Evolutionary conservation across 2,888 invertebrate species (phyloP), one percentile per base, ranked within the genome.

Genomic region (Polyommatus icarus): DNA sequence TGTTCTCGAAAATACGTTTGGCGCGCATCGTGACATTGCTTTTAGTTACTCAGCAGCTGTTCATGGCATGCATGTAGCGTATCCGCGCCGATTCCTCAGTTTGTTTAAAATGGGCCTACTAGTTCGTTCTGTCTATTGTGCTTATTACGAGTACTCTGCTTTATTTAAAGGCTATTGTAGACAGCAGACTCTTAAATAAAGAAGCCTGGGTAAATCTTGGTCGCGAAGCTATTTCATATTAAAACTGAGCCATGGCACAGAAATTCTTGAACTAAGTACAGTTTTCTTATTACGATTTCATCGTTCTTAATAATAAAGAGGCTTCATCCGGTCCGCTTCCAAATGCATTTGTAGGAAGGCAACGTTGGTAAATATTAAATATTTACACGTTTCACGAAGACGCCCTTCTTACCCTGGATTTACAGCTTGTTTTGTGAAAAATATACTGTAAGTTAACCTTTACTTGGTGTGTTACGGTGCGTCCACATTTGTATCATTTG

Each of bases 231-330:
- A 18, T 67, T 67, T 67, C 32, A 67, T 67, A 67, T 67, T 67
- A 67, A 67, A 67, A 67, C 67, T 29, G 61, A 61, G 67, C 29
- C 29, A 7, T 67, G 18, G 29, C 67, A 67, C 67, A 67, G 32
- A 29, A 54, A 32, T 29, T 54, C 54, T 54, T 29, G 29, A 50
- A 54, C 46, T 75, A 75, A 75, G 24, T 50, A 75, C 77, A 78
- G 79, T 83, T 85, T 85, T 83, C 83, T 83, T 87, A 88, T 87
- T 85, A 86, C 85, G 85, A 84, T 87, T 88, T 87, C 86, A 88
- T 87, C 86, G 87, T 86, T 84, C 85, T 86, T 86, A 86, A 89
- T 88, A 89, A 87, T 84, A 86, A 81, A 89, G 82, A 80, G 83
- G 79, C 82, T 76, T 79, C 77, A 78, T 79, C 79, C 76, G 59